Conservation (phyloP, 2,113 vertebrate species). For the Hymenochirus boettgeri region DNA sequence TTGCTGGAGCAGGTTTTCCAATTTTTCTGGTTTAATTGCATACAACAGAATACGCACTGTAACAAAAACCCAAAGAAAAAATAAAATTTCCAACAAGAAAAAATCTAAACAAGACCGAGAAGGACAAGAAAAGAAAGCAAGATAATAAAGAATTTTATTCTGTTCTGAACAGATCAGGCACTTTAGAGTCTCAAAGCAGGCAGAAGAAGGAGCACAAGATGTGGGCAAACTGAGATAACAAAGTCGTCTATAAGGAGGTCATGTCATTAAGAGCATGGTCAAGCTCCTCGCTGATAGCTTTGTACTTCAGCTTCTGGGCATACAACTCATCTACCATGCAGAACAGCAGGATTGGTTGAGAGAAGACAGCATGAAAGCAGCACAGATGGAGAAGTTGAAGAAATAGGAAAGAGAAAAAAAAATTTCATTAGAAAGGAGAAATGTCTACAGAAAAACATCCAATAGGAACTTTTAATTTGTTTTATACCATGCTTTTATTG, state of each 20-base stretch:
- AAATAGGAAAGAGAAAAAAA: constrained; percentile 49
- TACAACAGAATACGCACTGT: no score
- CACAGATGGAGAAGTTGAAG: constrained; percentile 52
- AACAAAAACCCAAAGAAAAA: not conserved
- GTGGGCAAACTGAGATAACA: not conserved
- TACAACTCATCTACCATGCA: constrained; percentile 76
- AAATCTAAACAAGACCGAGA: no score
- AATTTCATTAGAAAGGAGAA: constrained; percentile 25
- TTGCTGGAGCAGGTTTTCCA: no score
- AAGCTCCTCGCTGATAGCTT: constrained; percentile 85
- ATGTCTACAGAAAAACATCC: no score
- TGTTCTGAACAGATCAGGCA: not conserved
- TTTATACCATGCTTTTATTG: no score
- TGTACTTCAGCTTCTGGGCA: constrained; percentile 85
- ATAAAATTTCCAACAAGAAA: no score
- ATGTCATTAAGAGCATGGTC: constrained; percentile 83
- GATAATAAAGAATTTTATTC: constrained; percentile 50
- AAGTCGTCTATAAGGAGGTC: constrained; percentile 70
- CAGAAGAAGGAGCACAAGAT: not conserved
- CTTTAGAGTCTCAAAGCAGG: constrained; percentile 20
- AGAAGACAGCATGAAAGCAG: constrained; percentile 40
- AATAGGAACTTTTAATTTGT: no score
- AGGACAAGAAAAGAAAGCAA: constrained; percentile 10
- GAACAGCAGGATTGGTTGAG: constrained; percentile 31
- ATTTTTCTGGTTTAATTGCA: no score